phyloP scores from a whole-genome alignment of 2,113 vertebrate species.

The Sinocyclocheilus rhinocerous region DNA sequence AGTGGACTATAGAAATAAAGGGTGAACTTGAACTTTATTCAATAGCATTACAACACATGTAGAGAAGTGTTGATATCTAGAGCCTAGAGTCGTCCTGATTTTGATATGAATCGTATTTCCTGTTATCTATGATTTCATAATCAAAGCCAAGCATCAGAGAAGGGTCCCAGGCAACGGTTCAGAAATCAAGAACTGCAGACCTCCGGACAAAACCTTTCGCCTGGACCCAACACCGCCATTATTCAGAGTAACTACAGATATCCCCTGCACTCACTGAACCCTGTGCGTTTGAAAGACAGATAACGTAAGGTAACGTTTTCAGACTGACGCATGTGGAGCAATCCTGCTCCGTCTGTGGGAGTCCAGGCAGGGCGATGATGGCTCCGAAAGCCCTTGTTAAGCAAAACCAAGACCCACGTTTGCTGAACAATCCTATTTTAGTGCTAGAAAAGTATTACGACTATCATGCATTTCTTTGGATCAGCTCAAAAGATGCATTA shows the following conservation, averaged over 20 bases:
- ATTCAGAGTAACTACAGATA: not conserved
- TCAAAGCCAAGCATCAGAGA: slow-evolving; percentile 39
- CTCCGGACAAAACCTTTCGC: not conserved
- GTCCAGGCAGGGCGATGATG: slow-evolving; percentile 21
- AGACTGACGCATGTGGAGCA: slow-evolving; percentile 58
- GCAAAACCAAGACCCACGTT: slow-evolving; percentile 50
- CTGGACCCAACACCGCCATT: not conserved
- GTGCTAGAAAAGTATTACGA: slow-evolving; percentile 52
- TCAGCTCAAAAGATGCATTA: slow-evolving; percentile 71
- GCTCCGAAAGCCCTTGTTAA: slow-evolving; percentile 61
- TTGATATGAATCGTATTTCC: slow-evolving; percentile 52
- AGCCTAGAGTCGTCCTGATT: slow-evolving; percentile 9
- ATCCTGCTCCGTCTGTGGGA: slow-evolving; percentile 57
- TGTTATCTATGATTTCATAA: slow-evolving; percentile 51
- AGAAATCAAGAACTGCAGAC: not conserved
- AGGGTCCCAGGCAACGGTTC: not conserved
- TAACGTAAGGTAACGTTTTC: slow-evolving; percentile 42
- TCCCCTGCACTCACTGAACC: not conserved
- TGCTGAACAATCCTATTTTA: slow-evolving; percentile 41
- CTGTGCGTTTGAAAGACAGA: slow-evolving; percentile 3
- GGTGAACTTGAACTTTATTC: not conserved
- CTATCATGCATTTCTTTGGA: slow-evolving; percentile 55
- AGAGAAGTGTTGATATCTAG: slow-evolving; percentile 35
- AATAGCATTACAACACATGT: not conserved
- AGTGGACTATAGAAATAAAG: not conserved